Percentiles rank a stretch among this genome's conserved stretches.
These are phyloP conservation scores for Himantopus leucocephalus DNA, from an alignment of 2,113 vertebrate genomes.

Conservation along the genomic window DNA sequence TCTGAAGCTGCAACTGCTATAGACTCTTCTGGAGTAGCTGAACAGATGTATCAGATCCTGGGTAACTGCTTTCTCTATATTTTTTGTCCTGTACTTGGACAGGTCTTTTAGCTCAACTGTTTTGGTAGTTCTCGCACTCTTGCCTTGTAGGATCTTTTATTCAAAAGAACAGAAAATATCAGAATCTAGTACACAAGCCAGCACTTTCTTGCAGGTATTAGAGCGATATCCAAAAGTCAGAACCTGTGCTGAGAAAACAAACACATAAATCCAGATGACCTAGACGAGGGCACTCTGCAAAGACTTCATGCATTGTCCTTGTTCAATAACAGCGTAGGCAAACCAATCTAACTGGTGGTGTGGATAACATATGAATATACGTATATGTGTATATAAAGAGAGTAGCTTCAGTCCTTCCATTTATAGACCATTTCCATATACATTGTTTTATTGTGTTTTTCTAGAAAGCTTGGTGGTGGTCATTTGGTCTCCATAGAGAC, in stretches of 20 bases:
- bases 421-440: background rate
- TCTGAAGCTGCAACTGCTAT: background rate
- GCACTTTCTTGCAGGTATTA: background rate
- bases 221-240: background rate
- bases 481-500: background rate
- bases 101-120: background rate
- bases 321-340: background rate
- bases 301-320: background rate
- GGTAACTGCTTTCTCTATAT: background rate
- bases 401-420: background rate
- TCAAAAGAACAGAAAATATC: background rate
- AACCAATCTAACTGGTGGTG: background rate
- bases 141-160: background rate
- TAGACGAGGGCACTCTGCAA: background rate
- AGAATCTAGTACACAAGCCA: background rate
- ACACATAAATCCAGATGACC: background rate
- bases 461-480: background rate
- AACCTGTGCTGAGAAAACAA: background rate
- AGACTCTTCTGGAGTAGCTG: background rate
- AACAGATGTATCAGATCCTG: background rate
- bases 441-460: background rate
- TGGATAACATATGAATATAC: accelerated
- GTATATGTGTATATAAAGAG: accelerated
- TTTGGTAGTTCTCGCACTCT: background rate
- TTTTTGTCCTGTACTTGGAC: background rate